Evolutionary conservation across 2,113 vertebrate species (phyloP).

Genomic region (Phoxinus phoxinus): DNA sequence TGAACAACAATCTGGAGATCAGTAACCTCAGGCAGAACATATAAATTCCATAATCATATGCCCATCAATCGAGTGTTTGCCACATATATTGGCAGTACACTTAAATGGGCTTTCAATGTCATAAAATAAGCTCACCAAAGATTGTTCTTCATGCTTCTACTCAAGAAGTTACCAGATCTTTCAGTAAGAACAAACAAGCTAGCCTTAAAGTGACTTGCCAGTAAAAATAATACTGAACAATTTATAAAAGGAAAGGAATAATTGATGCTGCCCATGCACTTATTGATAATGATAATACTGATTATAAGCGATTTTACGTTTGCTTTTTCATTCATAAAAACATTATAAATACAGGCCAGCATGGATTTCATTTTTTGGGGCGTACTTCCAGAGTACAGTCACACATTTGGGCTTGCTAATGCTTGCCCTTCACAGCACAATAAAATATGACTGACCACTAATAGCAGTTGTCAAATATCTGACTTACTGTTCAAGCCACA

Average conservation of each 20-base stretch:
- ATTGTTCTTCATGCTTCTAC: background rate
- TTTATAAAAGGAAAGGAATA: background rate
- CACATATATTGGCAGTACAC: background rate
- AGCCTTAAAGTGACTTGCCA: background rate
- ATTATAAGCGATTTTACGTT: background rate
- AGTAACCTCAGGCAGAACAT: slow-evolving; percentile 1
- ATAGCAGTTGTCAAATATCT: slow-evolving; percentile 40
- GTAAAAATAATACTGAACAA: background rate
- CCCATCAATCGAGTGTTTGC: background rate
- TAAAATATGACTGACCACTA: slow-evolving; percentile 22
- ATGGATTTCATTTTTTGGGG: background rate
- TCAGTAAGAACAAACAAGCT: background rate
- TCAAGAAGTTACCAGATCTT: background rate
- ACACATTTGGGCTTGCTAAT: slow-evolving; percentile 9
- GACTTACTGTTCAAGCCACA: background rate
- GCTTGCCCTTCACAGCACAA: background rate
- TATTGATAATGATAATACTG: too few species aligned
- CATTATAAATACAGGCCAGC: background rate
- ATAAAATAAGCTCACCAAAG: background rate
- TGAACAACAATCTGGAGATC: background rate
- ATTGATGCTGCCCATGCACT: background rate
- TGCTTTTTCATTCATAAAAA: background rate
- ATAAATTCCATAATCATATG: background rate
- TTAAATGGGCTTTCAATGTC: background rate
- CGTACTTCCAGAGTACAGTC: background rate